Percentiles rank a stretch among this genome's conserved stretches.
phyloP scores from a whole-genome alignment of 53 echinoderm and acorn worm species.

The Paracentrotus lividus region DNA sequence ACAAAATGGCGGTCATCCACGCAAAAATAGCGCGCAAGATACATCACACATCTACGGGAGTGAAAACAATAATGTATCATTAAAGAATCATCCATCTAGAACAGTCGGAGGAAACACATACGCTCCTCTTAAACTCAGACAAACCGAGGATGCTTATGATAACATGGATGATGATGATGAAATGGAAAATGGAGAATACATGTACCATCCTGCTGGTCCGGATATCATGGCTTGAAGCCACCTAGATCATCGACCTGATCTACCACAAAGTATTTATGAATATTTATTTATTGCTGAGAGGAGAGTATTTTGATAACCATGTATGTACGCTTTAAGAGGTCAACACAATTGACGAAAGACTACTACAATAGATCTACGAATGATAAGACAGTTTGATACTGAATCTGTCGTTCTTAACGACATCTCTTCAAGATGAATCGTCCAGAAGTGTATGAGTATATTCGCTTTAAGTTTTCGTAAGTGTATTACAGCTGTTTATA shows the following conservation, averaged over 20 bases:
- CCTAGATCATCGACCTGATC: neutral
- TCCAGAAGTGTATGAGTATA: neutral
- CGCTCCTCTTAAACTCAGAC: slow-evolving; percentile 42
- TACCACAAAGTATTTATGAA: neutral
- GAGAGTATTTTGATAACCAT: slow-evolving; percentile 2
- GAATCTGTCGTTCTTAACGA: neutral
- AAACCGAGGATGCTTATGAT: neutral
- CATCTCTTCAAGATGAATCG: neutral
- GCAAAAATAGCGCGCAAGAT: neutral
- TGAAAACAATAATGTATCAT: slow-evolving; percentile 57
- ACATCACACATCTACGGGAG: slow-evolving; percentile 39
- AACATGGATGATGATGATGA: slow-evolving; percentile 10
- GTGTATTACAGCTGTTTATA: slow-evolving; percentile 1
- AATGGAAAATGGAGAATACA: slow-evolving; percentile 64
- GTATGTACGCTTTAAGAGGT: neutral
- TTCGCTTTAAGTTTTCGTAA: neutral
- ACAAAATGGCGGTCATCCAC: neutral
- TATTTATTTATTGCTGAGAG: neutral
- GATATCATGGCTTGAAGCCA: slow-evolving; percentile 3
- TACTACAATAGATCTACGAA: no score
- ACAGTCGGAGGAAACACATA: slow-evolving; percentile 36
- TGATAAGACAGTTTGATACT: no score
- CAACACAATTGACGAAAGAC: neutral
- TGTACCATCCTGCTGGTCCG: slow-evolving; percentile 57
- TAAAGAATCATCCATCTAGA: slow-evolving; percentile 5